phyloP scores from a whole-genome alignment of 2,113 vertebrate species.

The Sphaerodactylus townsendi region DNA sequence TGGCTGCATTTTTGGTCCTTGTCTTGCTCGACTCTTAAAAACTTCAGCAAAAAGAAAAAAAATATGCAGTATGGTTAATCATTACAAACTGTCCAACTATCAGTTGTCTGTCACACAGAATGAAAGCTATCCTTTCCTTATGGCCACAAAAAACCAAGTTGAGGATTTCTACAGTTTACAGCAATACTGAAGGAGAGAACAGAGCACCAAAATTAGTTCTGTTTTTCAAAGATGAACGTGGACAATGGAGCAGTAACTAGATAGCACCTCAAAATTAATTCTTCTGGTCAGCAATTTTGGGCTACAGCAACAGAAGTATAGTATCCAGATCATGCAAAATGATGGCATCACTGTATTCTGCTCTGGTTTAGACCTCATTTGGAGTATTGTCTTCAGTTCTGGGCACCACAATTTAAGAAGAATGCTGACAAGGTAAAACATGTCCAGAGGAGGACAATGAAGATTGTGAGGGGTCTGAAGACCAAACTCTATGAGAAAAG shows the following conservation, averaged over 20 bases:
- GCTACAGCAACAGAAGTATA: too few species aligned
- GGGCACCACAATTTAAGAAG: too few species aligned
- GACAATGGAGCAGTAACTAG: background rate
- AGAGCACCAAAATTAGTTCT: background rate
- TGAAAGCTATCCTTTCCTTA: background rate
- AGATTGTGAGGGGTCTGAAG: too few species aligned
- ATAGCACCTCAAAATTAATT: background rate
- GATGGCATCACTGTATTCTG: too few species aligned
- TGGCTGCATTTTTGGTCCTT: slow-evolving; percentile 91
- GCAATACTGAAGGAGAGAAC: background rate
- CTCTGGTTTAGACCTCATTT: too few species aligned
- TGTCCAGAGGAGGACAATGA: too few species aligned
- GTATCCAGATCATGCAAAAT: too few species aligned
- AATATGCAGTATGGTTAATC: slow-evolving; percentile 4
- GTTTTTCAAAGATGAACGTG: background rate
- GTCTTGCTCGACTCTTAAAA: slow-evolving; percentile 93
- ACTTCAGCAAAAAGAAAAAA: slow-evolving; percentile 69
- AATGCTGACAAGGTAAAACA: too few species aligned
- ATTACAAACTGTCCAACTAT: background rate
- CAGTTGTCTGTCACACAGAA: background rate
- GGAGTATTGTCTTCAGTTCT: too few species aligned
- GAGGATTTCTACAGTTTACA: background rate
- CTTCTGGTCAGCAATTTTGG: background rate
- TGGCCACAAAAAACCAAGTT: background rate
- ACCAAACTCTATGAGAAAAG: too few species aligned